Evolutionary conservation across 2,797 vertebrate species (phyloP).

Genomic region (Anas capensis): DNA sequence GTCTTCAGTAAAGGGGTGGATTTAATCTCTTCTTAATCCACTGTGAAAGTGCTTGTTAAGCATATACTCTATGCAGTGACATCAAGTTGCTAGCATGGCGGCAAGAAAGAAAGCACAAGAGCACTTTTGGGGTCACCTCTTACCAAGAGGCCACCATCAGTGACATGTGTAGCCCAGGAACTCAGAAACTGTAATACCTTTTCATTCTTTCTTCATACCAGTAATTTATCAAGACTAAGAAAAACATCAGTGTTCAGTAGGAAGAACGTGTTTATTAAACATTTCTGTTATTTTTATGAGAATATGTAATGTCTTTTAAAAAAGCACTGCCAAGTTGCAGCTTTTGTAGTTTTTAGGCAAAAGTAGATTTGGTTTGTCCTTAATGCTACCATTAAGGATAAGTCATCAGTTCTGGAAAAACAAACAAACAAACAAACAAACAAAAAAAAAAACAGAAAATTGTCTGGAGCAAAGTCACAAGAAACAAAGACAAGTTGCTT

Average conservation of each 20-base stretch:
- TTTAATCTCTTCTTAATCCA: not conserved
- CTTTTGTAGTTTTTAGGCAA: not conserved
- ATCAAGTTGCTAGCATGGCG: rapidly evolving
- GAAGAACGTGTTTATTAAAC: not conserved
- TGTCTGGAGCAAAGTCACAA: not conserved
- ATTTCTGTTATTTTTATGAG: not conserved
- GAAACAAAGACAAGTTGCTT: not conserved
- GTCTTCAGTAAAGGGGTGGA: not conserved
- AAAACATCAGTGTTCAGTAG: not conserved
- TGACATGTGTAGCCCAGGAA: not conserved
- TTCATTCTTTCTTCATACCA: not conserved
- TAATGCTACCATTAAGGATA: not conserved
- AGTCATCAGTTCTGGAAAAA: not conserved
- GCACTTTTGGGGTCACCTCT: not conserved
- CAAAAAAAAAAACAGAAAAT: not conserved
- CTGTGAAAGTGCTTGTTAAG: not conserved
- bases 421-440: not conserved
- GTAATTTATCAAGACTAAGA: not conserved
- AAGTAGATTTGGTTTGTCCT: not conserved
- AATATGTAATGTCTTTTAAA: not conserved
- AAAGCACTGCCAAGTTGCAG: not conserved
- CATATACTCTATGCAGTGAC: not conserved
- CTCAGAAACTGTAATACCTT: not conserved
- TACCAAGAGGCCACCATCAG: not conserved
- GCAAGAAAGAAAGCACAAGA: not conserved